Evolutionary conservation across 2,888 invertebrate species (phyloP).

Genomic region (Biston stratarius): DNA sequence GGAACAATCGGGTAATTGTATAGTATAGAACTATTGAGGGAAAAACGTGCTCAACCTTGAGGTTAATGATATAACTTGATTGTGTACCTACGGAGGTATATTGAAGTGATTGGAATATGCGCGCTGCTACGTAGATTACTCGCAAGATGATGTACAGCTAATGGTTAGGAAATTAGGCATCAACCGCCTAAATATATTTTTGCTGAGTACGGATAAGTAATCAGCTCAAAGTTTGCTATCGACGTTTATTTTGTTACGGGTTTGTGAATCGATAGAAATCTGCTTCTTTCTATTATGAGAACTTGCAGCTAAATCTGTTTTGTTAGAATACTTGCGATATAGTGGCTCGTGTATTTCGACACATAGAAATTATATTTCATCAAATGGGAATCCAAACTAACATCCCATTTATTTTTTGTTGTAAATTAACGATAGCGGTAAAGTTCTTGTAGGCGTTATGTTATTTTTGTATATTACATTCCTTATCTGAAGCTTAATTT

Average conservation of each 20-base stretch:
- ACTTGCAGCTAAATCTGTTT: background rate
- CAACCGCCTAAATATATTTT: background rate
- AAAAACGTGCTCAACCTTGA: constrained; percentile 59
- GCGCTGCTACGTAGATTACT: constrained; percentile 16
- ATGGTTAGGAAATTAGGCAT: background rate
- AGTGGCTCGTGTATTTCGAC: constrained; percentile 16
- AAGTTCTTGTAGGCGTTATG: constrained; percentile 55
- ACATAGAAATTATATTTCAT: constrained; percentile 15
- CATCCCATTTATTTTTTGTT: constrained; percentile 18
- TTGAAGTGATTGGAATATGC: constrained; percentile 31
- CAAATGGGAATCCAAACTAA: constrained; percentile 19
- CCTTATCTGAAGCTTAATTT: constrained; percentile 57
- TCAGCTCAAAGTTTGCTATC: background rate
- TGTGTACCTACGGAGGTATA: constrained; percentile 46
- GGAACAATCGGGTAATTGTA: constrained; percentile 34
- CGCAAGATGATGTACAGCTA: constrained; percentile 23
- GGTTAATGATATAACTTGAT: constrained; percentile 48
- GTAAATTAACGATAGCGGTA: constrained; percentile 39
- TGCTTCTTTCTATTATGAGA: no score
- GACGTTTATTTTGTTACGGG: background rate
- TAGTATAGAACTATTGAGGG: constrained; percentile 41
- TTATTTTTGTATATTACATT: constrained; percentile 58
- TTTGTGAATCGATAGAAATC: background rate
- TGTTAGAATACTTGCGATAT: background rate
- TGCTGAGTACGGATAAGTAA: background rate